Conservation (phyloP, 2,113 vertebrate genomes). For the cat (Felis catus) region F.catus_Fca126_mat1.0 CM031419.1:4322501-4323000, state of each 20-base stretch:
- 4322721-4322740: neutral
- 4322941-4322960: fast-evolving
- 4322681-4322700: neutral
- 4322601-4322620: fast-evolving
- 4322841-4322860: neutral
- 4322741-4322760: neutral
- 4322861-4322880: neutral
- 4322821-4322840: neutral
- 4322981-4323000: neutral
- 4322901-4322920: neutral
- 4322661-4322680: fast-evolving
- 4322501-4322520: no score
- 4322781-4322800: neutral
- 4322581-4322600: neutral
- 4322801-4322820: neutral
- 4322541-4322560: neutral
- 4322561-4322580: neutral
- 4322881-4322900: no score
- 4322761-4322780: fast-evolving
- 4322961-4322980: neutral
- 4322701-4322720: fast-evolving
- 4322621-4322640: neutral
- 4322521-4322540: neutral
- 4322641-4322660: neutral
- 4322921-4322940: neutral